phyloP scores from a whole-genome alignment of 2,113 vertebrate genomes.

The Syrrhaptes paradoxus region DNA sequence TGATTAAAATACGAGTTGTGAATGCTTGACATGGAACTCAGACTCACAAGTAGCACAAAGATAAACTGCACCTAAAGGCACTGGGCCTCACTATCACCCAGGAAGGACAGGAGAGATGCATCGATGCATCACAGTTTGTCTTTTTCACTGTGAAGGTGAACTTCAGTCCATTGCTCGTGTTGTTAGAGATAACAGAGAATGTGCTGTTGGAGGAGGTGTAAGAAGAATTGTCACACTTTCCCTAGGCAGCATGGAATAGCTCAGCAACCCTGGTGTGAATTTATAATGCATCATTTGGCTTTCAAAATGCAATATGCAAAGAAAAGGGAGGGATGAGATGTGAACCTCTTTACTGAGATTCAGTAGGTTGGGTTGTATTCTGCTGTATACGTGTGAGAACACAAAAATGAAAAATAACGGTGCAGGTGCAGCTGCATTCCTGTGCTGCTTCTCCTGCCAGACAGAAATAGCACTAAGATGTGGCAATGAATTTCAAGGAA shows the following conservation, averaged over 20 bases:
- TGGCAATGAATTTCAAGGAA: neutral
- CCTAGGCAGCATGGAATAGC: neutral
- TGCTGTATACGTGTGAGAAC: neutral
- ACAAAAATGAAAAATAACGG: neutral
- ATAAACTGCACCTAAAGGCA: neutral
- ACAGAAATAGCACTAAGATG: neutral
- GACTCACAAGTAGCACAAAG: neutral
- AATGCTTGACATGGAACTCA: neutral
- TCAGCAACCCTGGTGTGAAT: neutral
- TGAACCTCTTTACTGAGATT: neutral
- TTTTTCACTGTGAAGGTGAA: neutral
- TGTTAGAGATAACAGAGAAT: neutral
- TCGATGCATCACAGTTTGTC: neutral
- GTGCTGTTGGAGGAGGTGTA: neutral
- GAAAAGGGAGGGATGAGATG: neutral
- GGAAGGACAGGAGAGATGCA: neutral
- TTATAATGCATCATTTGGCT: neutral
- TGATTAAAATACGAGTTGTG: neutral
- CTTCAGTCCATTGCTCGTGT: accelerated
- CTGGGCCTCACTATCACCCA: neutral
- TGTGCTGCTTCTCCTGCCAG: neutral
- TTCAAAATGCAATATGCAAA: neutral
- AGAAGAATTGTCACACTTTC: neutral
- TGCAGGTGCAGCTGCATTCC: neutral
- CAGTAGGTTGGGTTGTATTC: neutral